phyloP scores from a whole-genome alignment of 2,888 invertebrate species.

The Folsomia manolachei region DNA sequence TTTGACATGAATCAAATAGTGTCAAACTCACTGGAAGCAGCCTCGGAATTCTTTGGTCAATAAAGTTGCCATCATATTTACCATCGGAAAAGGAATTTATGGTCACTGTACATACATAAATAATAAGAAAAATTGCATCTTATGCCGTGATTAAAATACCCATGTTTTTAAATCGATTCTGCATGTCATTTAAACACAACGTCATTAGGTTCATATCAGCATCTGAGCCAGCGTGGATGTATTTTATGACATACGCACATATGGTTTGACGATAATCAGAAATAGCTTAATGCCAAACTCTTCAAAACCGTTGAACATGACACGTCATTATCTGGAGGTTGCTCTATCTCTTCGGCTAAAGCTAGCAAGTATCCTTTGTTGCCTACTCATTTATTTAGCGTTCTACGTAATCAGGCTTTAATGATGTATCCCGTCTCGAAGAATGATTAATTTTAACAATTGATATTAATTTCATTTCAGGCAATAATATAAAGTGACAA shows the following conservation, averaged over 20 bases:
- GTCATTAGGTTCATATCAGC: background rate
- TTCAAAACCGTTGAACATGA: background rate
- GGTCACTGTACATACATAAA: conserved; percentile 43
- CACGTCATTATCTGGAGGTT: too few relatives aligned
- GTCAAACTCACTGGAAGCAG: conserved; percentile 47
- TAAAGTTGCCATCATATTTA: conserved; percentile 52
- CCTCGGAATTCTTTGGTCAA: conserved; percentile 51
- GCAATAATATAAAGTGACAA: too few relatives aligned
- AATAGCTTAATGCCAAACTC: too few relatives aligned
- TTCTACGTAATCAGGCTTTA: conserved; percentile 49
- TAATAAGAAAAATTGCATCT: background rate
- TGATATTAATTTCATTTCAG: too few relatives aligned
- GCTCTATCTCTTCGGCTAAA: too few relatives aligned
- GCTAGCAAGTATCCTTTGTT: too few relatives aligned
- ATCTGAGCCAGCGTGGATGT: background rate
- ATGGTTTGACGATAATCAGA: background rate
- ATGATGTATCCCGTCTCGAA: conserved; percentile 45
- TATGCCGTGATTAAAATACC: too few relatives aligned
- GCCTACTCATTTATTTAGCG: too few relatives aligned
- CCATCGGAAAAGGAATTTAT: conserved; percentile 51
- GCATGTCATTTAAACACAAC: background rate
- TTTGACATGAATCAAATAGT: too few relatives aligned
- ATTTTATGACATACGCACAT: background rate
- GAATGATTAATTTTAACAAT: conserved; percentile 17
- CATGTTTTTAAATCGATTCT: background rate